These are phyloP conservation scores for Tachystola acroxantha DNA, from an alignment of 2,888 invertebrate genomes.

Conservation along the genomic window DNA sequence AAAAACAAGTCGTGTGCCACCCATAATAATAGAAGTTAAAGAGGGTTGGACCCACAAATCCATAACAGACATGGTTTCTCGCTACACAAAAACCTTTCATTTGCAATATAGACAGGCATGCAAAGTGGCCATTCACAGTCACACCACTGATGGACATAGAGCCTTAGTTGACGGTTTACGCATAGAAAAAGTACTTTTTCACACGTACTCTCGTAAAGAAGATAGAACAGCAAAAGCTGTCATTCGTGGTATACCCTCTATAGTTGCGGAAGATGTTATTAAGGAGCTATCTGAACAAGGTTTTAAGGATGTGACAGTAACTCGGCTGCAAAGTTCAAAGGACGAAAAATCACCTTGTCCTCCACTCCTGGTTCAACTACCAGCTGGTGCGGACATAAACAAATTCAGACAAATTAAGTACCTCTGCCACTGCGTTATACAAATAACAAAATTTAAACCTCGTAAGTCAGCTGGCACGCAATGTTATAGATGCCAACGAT, in stretches of 20 bases:
- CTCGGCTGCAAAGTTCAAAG: background rate
- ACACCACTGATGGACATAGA: background rate
- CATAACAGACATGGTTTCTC: background rate
- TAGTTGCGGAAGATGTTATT: background rate
- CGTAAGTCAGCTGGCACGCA: background rate
- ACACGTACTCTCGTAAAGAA: background rate
- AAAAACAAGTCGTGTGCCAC: background rate
- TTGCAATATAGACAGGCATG: background rate
- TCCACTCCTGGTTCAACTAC: too few relatives aligned
- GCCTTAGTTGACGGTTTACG: background rate
- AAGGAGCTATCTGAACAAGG: background rate
- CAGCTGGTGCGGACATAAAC: background rate
- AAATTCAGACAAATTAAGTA: background rate
- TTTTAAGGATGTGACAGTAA: background rate
- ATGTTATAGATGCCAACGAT: too few relatives aligned
- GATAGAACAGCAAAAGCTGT: background rate
- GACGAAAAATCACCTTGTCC: too few relatives aligned
- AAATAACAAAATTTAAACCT: background rate
- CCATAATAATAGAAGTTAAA: background rate
- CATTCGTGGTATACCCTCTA: background rate
- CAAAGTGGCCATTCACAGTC: background rate
- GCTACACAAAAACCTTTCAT: background rate
- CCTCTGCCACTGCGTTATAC: too few relatives aligned
- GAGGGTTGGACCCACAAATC: background rate
- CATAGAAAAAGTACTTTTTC: background rate